These are phyloP conservation scores for Listronotus bonariensis DNA, from an alignment of 1,140 invertebrate species.

Conservation along the genomic window DNA sequence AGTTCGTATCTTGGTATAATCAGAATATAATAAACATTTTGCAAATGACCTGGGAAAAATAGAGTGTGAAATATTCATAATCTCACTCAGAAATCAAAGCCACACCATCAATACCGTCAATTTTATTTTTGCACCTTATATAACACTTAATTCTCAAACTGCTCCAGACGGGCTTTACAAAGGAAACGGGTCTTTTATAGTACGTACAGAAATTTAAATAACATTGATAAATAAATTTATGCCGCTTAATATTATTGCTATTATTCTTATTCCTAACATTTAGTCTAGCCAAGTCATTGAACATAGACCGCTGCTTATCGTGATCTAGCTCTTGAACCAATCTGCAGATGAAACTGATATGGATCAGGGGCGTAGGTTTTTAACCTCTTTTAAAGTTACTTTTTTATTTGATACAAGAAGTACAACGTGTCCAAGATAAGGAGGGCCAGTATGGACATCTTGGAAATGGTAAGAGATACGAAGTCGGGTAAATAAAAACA, in stretches of 20 bases:
- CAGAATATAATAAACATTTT: too few relatives aligned
- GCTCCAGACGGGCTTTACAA: slow-evolving; percentile 4
- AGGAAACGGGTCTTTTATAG: slow-evolving; percentile 6
- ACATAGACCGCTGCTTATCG: slow-evolving; percentile 22
- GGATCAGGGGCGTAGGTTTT: slow-evolving; percentile 10
- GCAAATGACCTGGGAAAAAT: too few relatives aligned
- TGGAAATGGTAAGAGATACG: too few relatives aligned
- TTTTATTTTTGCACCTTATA: slow-evolving; percentile 16
- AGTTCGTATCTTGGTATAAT: too few relatives aligned
- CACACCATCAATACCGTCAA: slow-evolving; percentile 2
- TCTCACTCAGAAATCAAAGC: slow-evolving; percentile 6
- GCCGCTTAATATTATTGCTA: slow-evolving; percentile 23
- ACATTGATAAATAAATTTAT: slow-evolving; percentile 23
- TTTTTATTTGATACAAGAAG: too few relatives aligned
- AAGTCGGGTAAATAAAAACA: too few relatives aligned
- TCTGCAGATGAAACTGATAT: slow-evolving; percentile 22
- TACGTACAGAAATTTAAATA: slow-evolving; percentile 18
- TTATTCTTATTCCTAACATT: slow-evolving; percentile 25
- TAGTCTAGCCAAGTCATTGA: slow-evolving; percentile 21
- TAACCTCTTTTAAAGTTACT: too few relatives aligned
- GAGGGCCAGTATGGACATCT: too few relatives aligned
- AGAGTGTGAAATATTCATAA: background rate
- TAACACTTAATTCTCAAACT: slow-evolving; percentile 8
- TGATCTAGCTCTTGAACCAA: slow-evolving; percentile 21
- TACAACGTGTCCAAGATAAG: too few relatives aligned